phyloP scores from a whole-genome alignment of 2,888 invertebrate species.

The Tortricodes alternella region DNA sequence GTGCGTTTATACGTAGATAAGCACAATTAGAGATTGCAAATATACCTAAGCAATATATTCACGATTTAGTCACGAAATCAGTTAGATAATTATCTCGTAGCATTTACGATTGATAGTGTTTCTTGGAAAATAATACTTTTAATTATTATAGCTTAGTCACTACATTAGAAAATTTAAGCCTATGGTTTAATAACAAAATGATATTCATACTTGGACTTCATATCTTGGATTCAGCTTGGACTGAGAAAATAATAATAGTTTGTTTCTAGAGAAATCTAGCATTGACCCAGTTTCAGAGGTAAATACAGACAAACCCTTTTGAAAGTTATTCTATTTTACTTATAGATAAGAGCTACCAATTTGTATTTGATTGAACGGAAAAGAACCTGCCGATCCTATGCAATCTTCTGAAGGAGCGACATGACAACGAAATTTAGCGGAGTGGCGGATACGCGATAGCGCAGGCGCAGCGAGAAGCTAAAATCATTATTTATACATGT shows the following conservation, averaged over 20 bases:
- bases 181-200: too few species aligned
- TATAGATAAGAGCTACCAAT: not conserved
- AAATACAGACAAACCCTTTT: too few species aligned
- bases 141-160: not conserved
- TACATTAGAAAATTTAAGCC: not conserved
- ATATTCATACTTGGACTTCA: too few species aligned
- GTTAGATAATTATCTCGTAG: conserved; percentile 1
- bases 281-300: too few species aligned
- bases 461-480: conserved; percentile 40
- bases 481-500: conserved; percentile 66
- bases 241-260: too few species aligned
- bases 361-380: too few species aligned
- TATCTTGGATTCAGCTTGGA: too few species aligned
- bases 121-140: not conserved
- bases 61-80: conserved; percentile 5
- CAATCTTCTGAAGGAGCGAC: conserved; percentile 2
- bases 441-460: conserved; percentile 18
- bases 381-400: not conserved
- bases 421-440: conserved; percentile 18
- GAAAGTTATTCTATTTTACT: too few species aligned
- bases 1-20: conserved; percentile 8
- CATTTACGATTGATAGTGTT: not conserved
- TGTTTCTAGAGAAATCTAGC: too few species aligned
- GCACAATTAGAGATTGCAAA: conserved; percentile 1
- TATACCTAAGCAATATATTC: conserved; percentile 2